A percentile compares a stretch with the other conserved stretches of the same genome.
phyloP scores from a whole-genome alignment of 1,140 invertebrate species.

The Bombus consobrinus region DNA sequence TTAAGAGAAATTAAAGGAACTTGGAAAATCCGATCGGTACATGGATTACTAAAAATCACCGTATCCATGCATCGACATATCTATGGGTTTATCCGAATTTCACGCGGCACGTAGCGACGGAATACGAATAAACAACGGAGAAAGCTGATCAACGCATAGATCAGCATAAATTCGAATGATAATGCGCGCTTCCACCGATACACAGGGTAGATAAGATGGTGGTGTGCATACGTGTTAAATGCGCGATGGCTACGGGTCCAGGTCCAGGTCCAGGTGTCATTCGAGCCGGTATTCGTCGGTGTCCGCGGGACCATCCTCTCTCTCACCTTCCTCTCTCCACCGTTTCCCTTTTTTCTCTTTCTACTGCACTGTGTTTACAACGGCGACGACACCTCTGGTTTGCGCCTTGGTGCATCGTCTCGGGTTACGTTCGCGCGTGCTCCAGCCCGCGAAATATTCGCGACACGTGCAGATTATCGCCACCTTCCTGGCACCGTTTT shows the following conservation, averaged over 20 bases:
- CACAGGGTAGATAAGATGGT: constrained; percentile 19
- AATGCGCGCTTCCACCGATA: constrained; percentile 49
- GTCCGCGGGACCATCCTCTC: constrained; percentile 19
- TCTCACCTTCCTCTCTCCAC: neutral
- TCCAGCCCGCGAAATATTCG: constrained; percentile 65
- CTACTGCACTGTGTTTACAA: constrained; percentile 39
- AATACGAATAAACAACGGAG: neutral
- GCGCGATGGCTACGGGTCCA: constrained; percentile 22
- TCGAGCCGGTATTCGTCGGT: constrained; percentile 41
- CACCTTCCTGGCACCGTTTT: constrained; percentile 59
- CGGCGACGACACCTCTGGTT: constrained; percentile 52
- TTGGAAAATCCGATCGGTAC: neutral
- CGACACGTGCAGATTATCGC: constrained; percentile 72
- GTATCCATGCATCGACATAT: too few relatives aligned
- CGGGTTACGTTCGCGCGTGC: constrained; percentile 69
- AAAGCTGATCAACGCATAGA: constrained; percentile 32
- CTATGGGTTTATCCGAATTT: neutral
- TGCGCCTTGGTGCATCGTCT: constrained; percentile 59
- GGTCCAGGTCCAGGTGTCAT: constrained; percentile 54
- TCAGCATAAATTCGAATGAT: constrained; percentile 56
- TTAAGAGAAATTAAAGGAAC: too few relatives aligned
- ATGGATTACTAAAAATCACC: neutral
- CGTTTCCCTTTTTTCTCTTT: neutral
- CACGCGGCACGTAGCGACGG: neutral
- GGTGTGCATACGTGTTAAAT: constrained; percentile 36